These are phyloP conservation scores for Latrodectus geometricus DNA, from an alignment of 1,140 invertebrate species.

Conservation along the genomic window DNA sequence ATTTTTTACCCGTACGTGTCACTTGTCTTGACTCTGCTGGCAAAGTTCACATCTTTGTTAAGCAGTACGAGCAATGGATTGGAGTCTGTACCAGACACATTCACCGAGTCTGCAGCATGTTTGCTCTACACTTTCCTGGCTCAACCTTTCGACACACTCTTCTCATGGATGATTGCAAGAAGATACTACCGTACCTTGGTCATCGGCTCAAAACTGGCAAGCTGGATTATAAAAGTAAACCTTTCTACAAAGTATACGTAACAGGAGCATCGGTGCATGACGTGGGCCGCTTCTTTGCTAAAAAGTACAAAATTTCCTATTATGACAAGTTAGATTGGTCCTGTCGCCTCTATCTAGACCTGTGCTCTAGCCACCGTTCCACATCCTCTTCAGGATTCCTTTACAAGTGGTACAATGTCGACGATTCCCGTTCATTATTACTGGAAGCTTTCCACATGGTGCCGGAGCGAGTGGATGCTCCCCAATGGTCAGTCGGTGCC, in stretches of 20 bases:
- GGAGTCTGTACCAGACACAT: slow-evolving; percentile 3
- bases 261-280: background rate
- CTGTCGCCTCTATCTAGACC: background rate
- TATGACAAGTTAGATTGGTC: slow-evolving; percentile 15
- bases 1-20: no score
- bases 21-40: no score
- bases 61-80: slow-evolving; percentile 20
- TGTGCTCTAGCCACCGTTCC: background rate
- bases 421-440: background rate
- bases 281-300: slow-evolving; percentile 12
- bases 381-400: background rate
- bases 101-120: background rate
- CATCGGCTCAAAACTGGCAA: background rate
- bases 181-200: slow-evolving; percentile 24
- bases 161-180: background rate
- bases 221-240: background rate
- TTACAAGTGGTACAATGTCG: slow-evolving; percentile 20
- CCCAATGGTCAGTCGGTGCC: background rate
- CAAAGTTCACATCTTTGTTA: no score
- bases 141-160: background rate
- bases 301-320: slow-evolving; percentile 26
- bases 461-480: background rate
- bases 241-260: slow-evolving; percentile 26
- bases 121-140: background rate
- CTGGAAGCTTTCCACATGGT: background rate